Base-by-base conservation (phyloP, 2,797 vertebrate species). In the Neomorphus geoffroyi region DNA sequence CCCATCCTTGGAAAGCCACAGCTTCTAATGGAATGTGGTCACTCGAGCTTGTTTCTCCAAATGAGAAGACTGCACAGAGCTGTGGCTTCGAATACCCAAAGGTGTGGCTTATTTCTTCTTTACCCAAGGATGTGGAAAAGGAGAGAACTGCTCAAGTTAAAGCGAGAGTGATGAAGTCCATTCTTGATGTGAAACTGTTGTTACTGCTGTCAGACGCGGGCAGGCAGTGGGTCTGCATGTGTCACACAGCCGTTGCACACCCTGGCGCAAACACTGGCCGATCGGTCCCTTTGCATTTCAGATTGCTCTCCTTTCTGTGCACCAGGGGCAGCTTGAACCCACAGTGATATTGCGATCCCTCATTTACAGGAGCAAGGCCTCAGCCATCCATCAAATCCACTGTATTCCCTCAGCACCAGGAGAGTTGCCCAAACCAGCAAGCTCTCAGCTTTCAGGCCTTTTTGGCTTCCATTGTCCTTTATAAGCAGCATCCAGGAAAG, bases 181-280 rank as follows among this genome's bases (percentile, higher is more conserved):
- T 33, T 54, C 46, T 80, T 15, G 12, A 7, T 22, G 64, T 65
- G 77, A 64, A 75, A 1, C 9, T 33, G 37, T n/a, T 65, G 43
- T 39, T 16, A 6, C 24, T 0, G 0, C 7, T n/a, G 19, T 51
- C 0, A 1, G 50, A 2, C 50, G 32, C 1, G 2, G 32, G 1
- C 10, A 19, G 24, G 50, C 3, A 4, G 4, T 2, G 12, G 30
- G 2, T 4, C 64, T 33, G 12, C 5, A 6, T 11, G 54, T 33
- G 35, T 37, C 61, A 30, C 10, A 0, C 54, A 48, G 69, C 64
- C 54, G 13, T 54, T 1, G 4, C 80, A 30, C 50, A 8, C 16
- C 45, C 3, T 6, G 30, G 48, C 53, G 46, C 70, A 39, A 26
- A 15, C 30, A 9, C 51, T 2, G 0, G 3, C 45, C 3, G 1